A percentile compares a stretch with the other conserved stretches of the same genome.
These are phyloP conservation scores for Pherbina coryleti DNA, from an alignment of 2,888 invertebrate species.

Conservation along the genomic window DNA sequence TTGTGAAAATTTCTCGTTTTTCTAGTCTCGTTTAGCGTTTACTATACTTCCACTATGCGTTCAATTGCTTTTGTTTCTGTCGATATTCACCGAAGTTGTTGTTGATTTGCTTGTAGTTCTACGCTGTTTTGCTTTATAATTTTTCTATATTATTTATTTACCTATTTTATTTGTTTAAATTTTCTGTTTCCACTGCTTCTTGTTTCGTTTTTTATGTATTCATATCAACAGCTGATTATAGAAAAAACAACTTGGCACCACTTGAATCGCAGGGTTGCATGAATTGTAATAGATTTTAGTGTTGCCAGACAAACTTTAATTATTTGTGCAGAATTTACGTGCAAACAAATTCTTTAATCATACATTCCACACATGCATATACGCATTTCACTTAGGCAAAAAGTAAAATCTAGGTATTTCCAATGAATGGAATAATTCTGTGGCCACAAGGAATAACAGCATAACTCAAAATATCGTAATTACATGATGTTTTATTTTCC, in stretches of 20 bases:
- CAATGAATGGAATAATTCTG: too few species aligned
- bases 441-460: too few species aligned
- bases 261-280: background rate
- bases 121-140: background rate
- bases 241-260: background rate
- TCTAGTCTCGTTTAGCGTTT: background rate
- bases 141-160: background rate
- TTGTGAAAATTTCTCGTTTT: background rate
- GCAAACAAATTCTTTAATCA: too few species aligned
- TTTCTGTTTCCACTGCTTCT: background rate
- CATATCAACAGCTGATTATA: background rate
- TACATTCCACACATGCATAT: too few species aligned
- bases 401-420: too few species aligned
- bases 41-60: slow-evolving; percentile 20
- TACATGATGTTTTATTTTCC: too few species aligned
- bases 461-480: too few species aligned
- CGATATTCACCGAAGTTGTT: background rate
- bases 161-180: background rate
- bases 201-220: slow-evolving; percentile 4
- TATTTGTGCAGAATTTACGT: too few species aligned
- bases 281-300: too few species aligned
- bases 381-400: too few species aligned
- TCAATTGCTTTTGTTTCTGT: slow-evolving; percentile 37
- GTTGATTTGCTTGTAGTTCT: background rate
- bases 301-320: too few species aligned